A percentile compares a stretch with the other conserved stretches of the same genome.
These are phyloP conservation scores for Drosophila tanythrix DNA, from an alignment of 2,888 invertebrate genomes.

Conservation along the genomic window DNA sequence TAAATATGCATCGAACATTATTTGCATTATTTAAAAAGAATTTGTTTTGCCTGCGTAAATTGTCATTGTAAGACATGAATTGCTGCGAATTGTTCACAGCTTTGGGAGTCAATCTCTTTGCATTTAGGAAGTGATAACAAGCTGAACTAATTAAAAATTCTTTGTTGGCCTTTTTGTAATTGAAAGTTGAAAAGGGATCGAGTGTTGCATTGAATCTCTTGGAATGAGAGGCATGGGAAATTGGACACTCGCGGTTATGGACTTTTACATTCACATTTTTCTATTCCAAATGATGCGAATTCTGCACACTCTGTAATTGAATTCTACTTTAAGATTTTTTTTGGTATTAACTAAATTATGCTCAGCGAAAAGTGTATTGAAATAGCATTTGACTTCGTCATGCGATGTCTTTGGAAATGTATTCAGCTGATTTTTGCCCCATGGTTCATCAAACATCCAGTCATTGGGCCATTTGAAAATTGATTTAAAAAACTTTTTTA, in stretches of 20 bases:
- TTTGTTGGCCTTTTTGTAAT: constrained; percentile 22
- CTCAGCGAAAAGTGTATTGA: constrained; percentile 7
- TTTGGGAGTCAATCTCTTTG: not conserved
- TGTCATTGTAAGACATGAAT: constrained; percentile 26
- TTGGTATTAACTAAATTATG: not conserved
- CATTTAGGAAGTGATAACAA: constrained; percentile 7
- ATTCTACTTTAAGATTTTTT: not conserved
- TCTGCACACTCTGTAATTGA: not conserved
- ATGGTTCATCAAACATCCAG: constrained; percentile 73
- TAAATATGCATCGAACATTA: constrained; percentile 27
- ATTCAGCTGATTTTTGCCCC: constrained; percentile 36
- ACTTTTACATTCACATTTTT: not conserved
- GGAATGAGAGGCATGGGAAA: not conserved
- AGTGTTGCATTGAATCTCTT: not conserved
- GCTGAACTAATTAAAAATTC: constrained; percentile 56
- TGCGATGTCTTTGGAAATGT: constrained; percentile 29
- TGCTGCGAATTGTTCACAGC: constrained; percentile 2
- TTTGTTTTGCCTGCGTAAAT: constrained; percentile 27
- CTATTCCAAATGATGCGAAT: not conserved
- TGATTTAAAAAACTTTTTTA: constrained; percentile 80
- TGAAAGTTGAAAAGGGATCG: constrained; percentile 12
- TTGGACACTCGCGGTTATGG: constrained; percentile 3
- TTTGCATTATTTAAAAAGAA: constrained; percentile 46
- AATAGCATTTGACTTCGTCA: constrained; percentile 13
- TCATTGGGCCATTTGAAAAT: constrained; percentile 72